Evolutionary conservation across 1,140 invertebrate genomes (phyloP).

Genomic region (Drosophila sulfurigaster): DNA sequence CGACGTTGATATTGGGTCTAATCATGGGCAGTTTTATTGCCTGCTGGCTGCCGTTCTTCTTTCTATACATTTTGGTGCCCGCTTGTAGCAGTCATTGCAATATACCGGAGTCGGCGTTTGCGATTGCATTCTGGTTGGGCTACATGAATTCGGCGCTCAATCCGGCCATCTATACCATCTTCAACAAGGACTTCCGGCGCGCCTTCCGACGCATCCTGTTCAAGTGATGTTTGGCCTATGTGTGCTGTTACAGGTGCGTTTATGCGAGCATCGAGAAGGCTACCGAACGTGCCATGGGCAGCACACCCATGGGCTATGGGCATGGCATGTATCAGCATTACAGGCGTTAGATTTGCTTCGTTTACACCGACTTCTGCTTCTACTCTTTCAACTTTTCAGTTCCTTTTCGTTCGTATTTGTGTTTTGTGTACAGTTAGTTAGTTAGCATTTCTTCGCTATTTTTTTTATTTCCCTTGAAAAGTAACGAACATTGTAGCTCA

Average conservation of each 20-base stretch:
- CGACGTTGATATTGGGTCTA: slow-evolving; percentile 97
- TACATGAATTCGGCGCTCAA: slow-evolving; percentile 99
- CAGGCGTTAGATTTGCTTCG: slow-evolving; percentile 83
- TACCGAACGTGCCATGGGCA: slow-evolving; percentile 85
- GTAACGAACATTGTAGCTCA: slow-evolving; percentile 84
- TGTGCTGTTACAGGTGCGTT: slow-evolving; percentile 90
- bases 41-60: slow-evolving; percentile 99
- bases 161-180: slow-evolving; percentile 99
- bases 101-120: slow-evolving; percentile 94
- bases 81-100: slow-evolving; percentile 90
- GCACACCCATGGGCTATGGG: slow-evolving; percentile 85
- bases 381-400: neutral
- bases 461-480: slow-evolving; percentile 18
- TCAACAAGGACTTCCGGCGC: slow-evolving; percentile 98
- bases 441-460: neutral
- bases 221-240: slow-evolving; percentile 94
- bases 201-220: slow-evolving; percentile 97
- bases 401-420: neutral
- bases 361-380: slow-evolving; percentile 16
- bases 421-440: slow-evolving; percentile 1
- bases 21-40: slow-evolving; percentile 99
- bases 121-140: slow-evolving; percentile 98
- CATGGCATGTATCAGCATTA: slow-evolving; percentile 84
- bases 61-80: slow-evolving; percentile 95
- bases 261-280: slow-evolving; percentile 84